Conservation (phyloP, 2,797 vertebrate species). For the Myotis findleyi region DNA sequence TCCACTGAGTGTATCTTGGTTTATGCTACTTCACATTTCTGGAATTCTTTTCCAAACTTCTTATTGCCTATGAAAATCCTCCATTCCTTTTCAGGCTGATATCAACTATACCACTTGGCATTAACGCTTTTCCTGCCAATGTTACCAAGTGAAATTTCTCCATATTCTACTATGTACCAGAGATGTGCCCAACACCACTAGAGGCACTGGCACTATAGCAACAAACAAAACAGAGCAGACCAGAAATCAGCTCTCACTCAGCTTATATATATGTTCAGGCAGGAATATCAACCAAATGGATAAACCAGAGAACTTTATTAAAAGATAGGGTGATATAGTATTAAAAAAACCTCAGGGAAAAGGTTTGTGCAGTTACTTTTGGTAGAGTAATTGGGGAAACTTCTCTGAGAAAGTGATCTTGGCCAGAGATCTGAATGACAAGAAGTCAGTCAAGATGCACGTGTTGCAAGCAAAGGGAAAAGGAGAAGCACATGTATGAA, state of each 20-base stretch:
- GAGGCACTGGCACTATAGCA: no score
- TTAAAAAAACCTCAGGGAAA: background rate
- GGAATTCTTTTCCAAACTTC: constrained; percentile 14
- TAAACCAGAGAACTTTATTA: background rate
- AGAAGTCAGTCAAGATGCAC: background rate
- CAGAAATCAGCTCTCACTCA: no score
- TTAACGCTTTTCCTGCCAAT: no score
- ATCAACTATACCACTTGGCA: no score
- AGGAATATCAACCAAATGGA: background rate
- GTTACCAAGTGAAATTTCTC: no score
- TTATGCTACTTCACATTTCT: background rate
- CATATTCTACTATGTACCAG: no score
- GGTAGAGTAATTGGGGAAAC: background rate
- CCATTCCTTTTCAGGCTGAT: no score
- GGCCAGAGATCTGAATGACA: background rate
- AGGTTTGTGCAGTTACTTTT: background rate
- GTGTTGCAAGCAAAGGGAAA: background rate
- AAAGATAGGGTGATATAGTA: no score
- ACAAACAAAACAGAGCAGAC: no score
- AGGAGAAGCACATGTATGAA: no score
- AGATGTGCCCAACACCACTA: no score
- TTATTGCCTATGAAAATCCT: background rate
- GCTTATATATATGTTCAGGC: background rate
- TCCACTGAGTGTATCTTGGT: background rate
- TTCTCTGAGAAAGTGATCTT: background rate